Conservation (phyloP, 2,888 invertebrate species). For the Lasioglossum vierecki region DNA sequence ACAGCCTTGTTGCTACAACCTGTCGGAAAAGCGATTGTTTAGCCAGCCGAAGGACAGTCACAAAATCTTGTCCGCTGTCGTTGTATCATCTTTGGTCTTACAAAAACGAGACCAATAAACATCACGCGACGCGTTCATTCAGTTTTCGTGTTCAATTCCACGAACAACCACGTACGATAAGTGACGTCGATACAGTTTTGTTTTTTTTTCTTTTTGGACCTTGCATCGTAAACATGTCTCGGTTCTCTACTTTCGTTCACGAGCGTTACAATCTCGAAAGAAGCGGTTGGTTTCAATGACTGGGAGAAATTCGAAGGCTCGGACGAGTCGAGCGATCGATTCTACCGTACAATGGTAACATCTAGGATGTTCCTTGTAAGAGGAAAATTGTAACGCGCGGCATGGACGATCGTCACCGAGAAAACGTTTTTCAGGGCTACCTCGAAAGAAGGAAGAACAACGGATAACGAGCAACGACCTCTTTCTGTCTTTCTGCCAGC, state of each 20-base stretch:
- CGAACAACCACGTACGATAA: constrained; percentile 9
- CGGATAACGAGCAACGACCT: constrained; percentile 21
- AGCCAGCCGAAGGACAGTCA: constrained; percentile 8
- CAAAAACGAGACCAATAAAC: constrained; percentile 42
- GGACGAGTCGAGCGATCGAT: background rate
- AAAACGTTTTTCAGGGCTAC: constrained; percentile 28
- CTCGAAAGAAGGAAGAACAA: constrained; percentile 38
- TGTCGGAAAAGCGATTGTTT: background rate
- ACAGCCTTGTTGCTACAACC: background rate
- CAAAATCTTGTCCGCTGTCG: constrained; percentile 10
- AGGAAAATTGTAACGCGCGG: background rate
- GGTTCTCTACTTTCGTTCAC: background rate
- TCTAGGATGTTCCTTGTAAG: background rate
- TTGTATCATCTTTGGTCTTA: constrained; percentile 37
- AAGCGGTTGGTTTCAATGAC: background rate
- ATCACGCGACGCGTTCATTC: constrained; percentile 11
- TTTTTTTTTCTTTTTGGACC: constrained; percentile 5
- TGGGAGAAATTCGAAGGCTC: background rate
- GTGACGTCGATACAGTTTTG: constrained; percentile 28
- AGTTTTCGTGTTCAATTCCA: constrained; percentile 5
- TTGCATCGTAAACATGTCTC: background rate
- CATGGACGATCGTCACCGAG: background rate
- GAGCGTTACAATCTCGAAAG: background rate
- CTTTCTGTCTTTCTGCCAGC: constrained; percentile 40
- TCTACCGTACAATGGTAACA: too few relatives aligned